phyloP scores from a whole-genome alignment of 2,888 invertebrate genomes.

The Diaphora mendica region DNA sequence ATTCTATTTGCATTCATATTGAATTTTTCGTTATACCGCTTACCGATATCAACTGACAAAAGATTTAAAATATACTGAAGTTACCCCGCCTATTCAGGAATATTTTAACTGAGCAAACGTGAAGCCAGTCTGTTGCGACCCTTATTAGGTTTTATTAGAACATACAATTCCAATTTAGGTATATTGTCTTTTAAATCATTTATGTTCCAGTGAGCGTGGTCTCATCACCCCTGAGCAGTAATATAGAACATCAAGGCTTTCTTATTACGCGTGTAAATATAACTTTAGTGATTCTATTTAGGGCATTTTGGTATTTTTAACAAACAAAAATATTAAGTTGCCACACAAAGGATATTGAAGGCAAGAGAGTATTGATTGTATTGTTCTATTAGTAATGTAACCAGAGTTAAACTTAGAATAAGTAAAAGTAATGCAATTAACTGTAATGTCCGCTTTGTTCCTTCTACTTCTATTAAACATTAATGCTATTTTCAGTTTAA shows the following conservation, averaged over 20 bases:
- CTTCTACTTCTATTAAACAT: not conserved
- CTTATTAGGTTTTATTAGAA: constrained; percentile 35
- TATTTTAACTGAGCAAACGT: not conserved
- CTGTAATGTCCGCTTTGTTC: not conserved
- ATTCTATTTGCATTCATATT: not conserved
- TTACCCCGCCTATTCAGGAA: not conserved
- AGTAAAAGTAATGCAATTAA: not conserved
- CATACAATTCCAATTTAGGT: constrained; percentile 38
- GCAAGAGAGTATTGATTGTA: not conserved
- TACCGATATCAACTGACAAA: not conserved
- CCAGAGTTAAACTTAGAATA: not conserved
- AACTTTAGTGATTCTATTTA: not conserved
- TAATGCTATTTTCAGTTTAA: not conserved
- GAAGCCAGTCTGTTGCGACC: not conserved
- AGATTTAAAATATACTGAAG: not conserved
- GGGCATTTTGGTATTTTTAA: not conserved
- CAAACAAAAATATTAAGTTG: not conserved
- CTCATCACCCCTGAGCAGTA: constrained; percentile 20
- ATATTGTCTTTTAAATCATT: constrained; percentile 47
- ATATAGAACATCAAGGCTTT: constrained; percentile 5
- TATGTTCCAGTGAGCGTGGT: constrained; percentile 21
- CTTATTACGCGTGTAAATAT: not conserved
- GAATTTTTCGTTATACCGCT: not conserved
- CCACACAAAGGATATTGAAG: not conserved
- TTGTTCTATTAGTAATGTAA: not conserved